Evolutionary conservation across 2,888 invertebrate genomes (phyloP), one percentile per base, ranked within the genome.

Genomic region (Eupithecia centaureata): DNA sequence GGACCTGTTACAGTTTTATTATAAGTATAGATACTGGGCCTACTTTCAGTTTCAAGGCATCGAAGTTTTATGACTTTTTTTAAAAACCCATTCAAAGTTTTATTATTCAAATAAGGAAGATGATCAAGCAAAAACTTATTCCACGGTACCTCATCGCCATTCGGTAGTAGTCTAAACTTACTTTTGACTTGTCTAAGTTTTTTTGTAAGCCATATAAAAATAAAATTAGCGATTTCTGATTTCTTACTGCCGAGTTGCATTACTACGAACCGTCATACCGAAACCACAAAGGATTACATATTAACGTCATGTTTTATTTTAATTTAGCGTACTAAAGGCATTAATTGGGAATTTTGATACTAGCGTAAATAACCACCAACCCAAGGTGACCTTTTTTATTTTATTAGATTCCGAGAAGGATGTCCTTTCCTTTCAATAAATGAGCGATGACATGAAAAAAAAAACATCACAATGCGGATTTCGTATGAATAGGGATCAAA

Each of bases 121-220:
- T 62, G 57, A 60, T 56, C 62, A 63, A 67, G 60, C 42, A 60
- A 22, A 67, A 69, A 65, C 52, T 65, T 71, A 7, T 66, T 62
- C 4, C 22, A 28, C 30, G 38, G 58, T 42, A 35, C 38, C 7
- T 38, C 7, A 38, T n/a, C n/a, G 2, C n/a, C 7, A n/a, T n/a
- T 27, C 57, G 51, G 57, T 62, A 58, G 52, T 58, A 35, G 15
- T 35, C 35, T 2, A 5, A 15, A 35, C 4, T 33, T 2, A 8
- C 1, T 32, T 12, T 2, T 10, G 7, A 32, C 32, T 32, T n/a
- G n/a, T n/a, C n/a, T n/a, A n/a, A n/a, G n/a, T n/a, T n/a, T n/a
- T n/a, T n/a, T n/a, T n/a, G n/a, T n/a, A n/a, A n/a, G n/a, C n/a
- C n/a, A n/a, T n/a, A n/a, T n/a, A n/a, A n/a, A n/a, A n/a, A n/a